Evolutionary conservation across 2,797 vertebrate species (phyloP).

Genomic region (Fringilla coelebs): DNA sequence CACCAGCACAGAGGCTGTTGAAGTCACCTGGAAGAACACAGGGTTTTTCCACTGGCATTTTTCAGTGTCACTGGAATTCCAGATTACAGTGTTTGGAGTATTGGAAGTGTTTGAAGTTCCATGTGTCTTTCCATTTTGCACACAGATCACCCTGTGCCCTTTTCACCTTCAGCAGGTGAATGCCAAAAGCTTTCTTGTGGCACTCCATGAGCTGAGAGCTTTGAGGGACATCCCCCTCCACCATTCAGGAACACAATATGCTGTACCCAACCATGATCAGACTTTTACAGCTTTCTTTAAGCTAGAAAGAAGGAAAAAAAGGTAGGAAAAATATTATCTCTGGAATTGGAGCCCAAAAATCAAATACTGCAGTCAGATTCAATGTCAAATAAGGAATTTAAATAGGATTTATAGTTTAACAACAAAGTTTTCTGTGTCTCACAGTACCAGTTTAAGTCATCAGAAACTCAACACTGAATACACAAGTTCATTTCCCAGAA

Average conservation of each 20-base stretch:
- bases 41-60: neutral
- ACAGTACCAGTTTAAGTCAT: neutral
- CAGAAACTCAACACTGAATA: neutral
- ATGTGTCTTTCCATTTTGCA: neutral
- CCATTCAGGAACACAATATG: neutral
- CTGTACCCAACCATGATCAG: neutral
- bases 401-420: neutral
- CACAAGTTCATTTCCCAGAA: neutral
- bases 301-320: neutral
- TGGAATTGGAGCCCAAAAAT: neutral
- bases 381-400: neutral
- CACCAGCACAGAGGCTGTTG: fast-evolving
- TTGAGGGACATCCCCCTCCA: neutral
- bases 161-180: neutral
- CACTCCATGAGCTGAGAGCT: neutral
- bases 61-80: neutral
- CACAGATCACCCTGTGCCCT: neutral
- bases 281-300: neutral
- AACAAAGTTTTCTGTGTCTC: neutral
- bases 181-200: fast-evolving
- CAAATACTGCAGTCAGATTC: neutral
- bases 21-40: neutral
- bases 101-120: neutral
- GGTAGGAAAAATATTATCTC: neutral
- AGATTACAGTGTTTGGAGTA: neutral